phyloP scores from a whole-genome alignment of 2,113 vertebrate genomes.

The Chloropsis cyanopogon region DNA sequence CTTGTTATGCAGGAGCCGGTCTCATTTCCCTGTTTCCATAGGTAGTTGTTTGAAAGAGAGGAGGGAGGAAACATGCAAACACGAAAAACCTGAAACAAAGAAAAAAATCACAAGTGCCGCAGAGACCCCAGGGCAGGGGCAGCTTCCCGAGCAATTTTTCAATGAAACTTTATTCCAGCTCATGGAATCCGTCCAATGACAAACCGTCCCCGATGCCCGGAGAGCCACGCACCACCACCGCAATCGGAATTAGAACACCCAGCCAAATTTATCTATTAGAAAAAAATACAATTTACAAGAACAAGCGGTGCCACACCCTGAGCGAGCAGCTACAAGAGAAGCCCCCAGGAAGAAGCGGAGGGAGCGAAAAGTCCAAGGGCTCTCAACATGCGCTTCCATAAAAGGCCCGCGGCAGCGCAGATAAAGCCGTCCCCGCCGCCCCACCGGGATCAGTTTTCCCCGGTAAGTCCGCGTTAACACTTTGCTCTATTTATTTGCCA shows the following conservation, averaged over 20 bases:
- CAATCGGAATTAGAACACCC: neutral
- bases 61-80: neutral
- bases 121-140: neutral
- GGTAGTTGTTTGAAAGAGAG: neutral
- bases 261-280: neutral
- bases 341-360: neutral
- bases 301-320: constrained; percentile 16
- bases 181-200: neutral
- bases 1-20: neutral
- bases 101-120: neutral
- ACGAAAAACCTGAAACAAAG: neutral
- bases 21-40: constrained; percentile 7
- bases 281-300: neutral
- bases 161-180: neutral
- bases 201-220: neutral
- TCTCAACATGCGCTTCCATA: neutral
- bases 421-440: constrained; percentile 5
- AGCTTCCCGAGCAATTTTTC: neutral
- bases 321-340: neutral
- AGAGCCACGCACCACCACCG: neutral
- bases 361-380: neutral
- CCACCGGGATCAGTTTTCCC: constrained; percentile 29
- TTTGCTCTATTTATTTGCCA: constrained; percentile 52
- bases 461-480: constrained; percentile 20
- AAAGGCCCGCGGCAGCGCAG: constrained; percentile 16